phyloP scores from a whole-genome alignment of 2,888 invertebrate species.

The Troglohyphantes excavatus region DNA sequence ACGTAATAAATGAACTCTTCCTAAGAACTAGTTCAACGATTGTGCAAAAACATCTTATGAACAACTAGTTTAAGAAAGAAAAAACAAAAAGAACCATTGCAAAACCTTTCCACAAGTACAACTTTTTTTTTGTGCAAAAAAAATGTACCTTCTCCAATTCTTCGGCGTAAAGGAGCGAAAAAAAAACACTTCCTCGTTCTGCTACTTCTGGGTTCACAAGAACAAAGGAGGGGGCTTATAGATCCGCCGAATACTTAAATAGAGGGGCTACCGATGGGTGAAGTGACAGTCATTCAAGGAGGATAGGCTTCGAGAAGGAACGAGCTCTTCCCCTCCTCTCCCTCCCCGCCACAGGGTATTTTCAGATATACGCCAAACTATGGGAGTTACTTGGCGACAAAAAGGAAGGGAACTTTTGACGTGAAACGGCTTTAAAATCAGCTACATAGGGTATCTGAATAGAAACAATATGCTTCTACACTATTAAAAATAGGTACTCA shows the following conservation, averaged over 20 bases:
- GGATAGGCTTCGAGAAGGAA: slow-evolving; percentile 16
- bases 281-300: slow-evolving; percentile 58
- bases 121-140: not conserved
- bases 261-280: slow-evolving; percentile 45
- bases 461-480: too few species aligned
- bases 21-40: too few species aligned
- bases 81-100: too few species aligned
- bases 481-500: too few species aligned
- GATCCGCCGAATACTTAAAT: slow-evolving; percentile 9
- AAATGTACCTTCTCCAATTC: not conserved
- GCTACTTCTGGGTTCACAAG: not conserved
- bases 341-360: too few species aligned
- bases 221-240: slow-evolving; percentile 34
- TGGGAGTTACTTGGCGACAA: not conserved
- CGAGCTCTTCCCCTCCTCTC: not conserved
- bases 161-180: not conserved
- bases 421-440: too few species aligned
- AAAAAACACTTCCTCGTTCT: not conserved
- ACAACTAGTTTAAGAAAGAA: too few species aligned
- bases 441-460: too few species aligned
- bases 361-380: not conserved
- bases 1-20: too few species aligned
- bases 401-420: too few species aligned
- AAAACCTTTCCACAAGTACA: not conserved
- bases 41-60: too few species aligned